phyloP scores from a whole-genome alignment of 2,888 invertebrate species.

The Drosophila borealis region DNA sequence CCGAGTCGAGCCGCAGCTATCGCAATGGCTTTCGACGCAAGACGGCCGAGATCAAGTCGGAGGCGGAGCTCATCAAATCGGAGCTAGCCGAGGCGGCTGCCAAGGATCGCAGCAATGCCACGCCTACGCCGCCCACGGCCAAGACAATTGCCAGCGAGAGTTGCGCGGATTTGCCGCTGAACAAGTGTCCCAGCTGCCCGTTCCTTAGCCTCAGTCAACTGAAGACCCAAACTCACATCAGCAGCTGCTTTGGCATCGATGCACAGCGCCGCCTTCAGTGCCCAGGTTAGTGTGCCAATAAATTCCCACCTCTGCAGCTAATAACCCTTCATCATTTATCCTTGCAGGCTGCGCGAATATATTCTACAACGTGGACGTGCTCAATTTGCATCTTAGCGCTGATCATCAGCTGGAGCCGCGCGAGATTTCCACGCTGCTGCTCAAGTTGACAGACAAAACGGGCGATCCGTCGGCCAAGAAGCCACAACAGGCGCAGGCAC shows the following conservation, averaged over 20 bases:
- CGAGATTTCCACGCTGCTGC: slow-evolving; percentile 50
- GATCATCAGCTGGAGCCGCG: slow-evolving; percentile 88
- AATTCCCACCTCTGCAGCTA: not conserved
- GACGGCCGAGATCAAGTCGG: slow-evolving; percentile 82
- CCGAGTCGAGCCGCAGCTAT: slow-evolving; percentile 76
- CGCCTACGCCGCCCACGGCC: slow-evolving; percentile 77
- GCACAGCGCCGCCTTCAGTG: slow-evolving; percentile 86
- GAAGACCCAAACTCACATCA: slow-evolving; percentile 53
- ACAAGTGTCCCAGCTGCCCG: slow-evolving; percentile 81
- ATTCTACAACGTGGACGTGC: slow-evolving; percentile 88
- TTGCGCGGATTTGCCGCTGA: slow-evolving; percentile 32
- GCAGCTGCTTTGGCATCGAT: slow-evolving; percentile 57
- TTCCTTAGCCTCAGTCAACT: slow-evolving; percentile 77
- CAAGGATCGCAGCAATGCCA: slow-evolving; percentile 78
- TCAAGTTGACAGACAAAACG: slow-evolving; percentile 20
- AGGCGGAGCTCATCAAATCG: slow-evolving; percentile 84
- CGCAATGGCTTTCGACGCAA: slow-evolving; percentile 80
- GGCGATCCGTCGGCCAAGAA: slow-evolving; percentile 22
- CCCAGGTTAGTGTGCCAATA: slow-evolving; percentile 84
- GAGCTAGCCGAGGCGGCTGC: slow-evolving; percentile 76
- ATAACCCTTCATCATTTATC: not conserved
- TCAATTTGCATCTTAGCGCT: slow-evolving; percentile 88
- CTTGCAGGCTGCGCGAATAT: slow-evolving; percentile 87
- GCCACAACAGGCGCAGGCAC: slow-evolving; percentile 10
- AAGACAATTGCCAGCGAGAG: slow-evolving; percentile 25